Evolutionary conservation across 2,113 vertebrate genomes (phyloP).

Genomic region (Aspiorhynchus laticeps): DNA sequence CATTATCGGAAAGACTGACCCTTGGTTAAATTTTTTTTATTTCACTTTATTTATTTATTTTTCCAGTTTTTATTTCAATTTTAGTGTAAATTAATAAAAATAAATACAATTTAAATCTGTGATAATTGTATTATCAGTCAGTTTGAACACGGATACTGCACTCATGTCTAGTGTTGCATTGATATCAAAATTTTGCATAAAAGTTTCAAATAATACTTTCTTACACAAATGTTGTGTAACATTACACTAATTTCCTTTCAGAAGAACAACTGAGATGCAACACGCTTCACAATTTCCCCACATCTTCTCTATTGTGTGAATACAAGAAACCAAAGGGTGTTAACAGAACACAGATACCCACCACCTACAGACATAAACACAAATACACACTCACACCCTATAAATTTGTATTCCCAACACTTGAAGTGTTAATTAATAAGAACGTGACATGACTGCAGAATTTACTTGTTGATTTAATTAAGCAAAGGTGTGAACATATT

Average conservation of each 20-base stretch:
- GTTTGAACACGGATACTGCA: background rate
- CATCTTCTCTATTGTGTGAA: constrained; percentile 7
- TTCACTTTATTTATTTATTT: too few relatives aligned
- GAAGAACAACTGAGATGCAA: background rate
- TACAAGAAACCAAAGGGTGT: constrained; percentile 5
- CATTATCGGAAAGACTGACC: background rate
- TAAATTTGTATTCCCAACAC: constrained; percentile 4
- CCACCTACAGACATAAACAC: background rate
- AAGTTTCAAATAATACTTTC: background rate
- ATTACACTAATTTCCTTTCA: background rate
- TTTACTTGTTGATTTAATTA: constrained; percentile 59
- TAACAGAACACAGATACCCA: constrained; percentile 13
- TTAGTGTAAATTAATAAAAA: too few relatives aligned
- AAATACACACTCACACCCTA: constrained; percentile 5
- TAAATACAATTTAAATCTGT: background rate
- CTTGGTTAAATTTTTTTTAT: too few relatives aligned
- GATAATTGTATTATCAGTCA: background rate
- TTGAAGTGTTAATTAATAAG: constrained; percentile 24
- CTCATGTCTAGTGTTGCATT: background rate
- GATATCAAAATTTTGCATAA: background rate
- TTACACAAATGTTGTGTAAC: background rate
- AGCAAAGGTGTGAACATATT: background rate
- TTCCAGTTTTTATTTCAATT: too few relatives aligned
- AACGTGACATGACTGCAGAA: constrained; percentile 27
- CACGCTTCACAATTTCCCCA: background rate